Evolutionary conservation across 2,113 vertebrate species (phyloP).

Genomic region (Neolamprologus toae): DNA sequence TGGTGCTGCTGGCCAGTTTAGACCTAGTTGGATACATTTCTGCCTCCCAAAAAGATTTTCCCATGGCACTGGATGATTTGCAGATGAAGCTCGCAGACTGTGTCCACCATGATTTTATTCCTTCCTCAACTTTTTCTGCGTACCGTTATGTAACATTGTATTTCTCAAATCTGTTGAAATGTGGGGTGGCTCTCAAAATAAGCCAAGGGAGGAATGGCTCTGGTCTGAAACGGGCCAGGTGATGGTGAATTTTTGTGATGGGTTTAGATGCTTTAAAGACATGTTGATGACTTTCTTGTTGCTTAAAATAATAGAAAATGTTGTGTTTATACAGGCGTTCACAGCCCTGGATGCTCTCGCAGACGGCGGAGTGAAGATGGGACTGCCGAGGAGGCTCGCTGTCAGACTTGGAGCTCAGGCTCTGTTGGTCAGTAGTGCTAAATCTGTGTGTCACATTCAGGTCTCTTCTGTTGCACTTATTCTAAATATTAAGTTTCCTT

Average conservation of each 20-base stretch:
- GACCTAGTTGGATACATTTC: not conserved
- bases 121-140: not conserved
- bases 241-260: not conserved
- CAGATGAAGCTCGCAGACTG: not conserved
- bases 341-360: constrained; percentile 92
- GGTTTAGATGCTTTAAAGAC: not conserved
- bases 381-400: constrained; percentile 87
- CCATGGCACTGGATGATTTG: not conserved
- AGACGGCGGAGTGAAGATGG: constrained; percentile 98
- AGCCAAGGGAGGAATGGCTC: not conserved
- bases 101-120: not conserved
- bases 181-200: not conserved
- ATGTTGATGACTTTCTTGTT: not conserved
- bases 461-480: not conserved
- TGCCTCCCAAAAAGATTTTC: not conserved
- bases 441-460: not conserved
- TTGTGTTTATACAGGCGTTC: constrained; percentile 78
- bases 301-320: not conserved
- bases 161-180: not conserved
- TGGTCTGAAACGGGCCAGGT: accelerated
- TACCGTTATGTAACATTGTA: not conserved
- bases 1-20: not conserved
- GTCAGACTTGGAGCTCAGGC: constrained; percentile 92
- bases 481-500: not conserved
- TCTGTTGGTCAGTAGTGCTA: constrained; percentile 79